Evolutionary conservation across 2,888 invertebrate species (phyloP).

Genomic region (Cataglyphis albicans): DNA sequence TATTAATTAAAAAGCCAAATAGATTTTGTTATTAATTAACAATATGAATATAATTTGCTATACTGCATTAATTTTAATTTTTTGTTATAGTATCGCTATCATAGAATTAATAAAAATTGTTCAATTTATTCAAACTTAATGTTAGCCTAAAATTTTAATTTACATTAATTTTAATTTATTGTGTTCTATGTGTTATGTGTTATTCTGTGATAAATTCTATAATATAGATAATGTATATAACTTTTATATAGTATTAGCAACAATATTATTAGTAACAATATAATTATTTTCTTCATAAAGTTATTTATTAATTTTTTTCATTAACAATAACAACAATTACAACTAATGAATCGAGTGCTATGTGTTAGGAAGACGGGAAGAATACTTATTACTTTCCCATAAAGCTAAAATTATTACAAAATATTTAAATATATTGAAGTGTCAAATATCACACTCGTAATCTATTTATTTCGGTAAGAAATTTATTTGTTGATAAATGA

Average conservation of each 20-base stretch:
- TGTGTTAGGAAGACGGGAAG: slow-evolving; percentile 74
- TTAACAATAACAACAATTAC: slow-evolving; percentile 69
- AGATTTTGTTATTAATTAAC: slow-evolving; percentile 15
- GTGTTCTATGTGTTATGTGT: slow-evolving; percentile 28
- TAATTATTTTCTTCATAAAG: not conserved
- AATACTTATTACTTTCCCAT: slow-evolving; percentile 62
- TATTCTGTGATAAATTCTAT: slow-evolving; percentile 66
- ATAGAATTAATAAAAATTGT: not conserved
- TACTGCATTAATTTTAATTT: not conserved
- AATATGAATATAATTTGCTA: not conserved
- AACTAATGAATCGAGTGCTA: slow-evolving; percentile 53
- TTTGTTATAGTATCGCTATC: not conserved
- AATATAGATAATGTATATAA: slow-evolving; percentile 26
- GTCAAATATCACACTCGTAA: slow-evolving; percentile 49
- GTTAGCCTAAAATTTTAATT: slow-evolving; percentile 9
- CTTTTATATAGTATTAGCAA: slow-evolving; percentile 21
- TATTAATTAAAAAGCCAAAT: not conserved
- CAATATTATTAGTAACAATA: no score
- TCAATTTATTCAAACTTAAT: slow-evolving; percentile 18
- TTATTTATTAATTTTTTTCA: slow-evolving; percentile 53
- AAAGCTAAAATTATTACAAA: slow-evolving; percentile 62
- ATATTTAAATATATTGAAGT: slow-evolving; percentile 54
- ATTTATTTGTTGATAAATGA: not conserved
- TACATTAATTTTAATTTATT: slow-evolving; percentile 18
- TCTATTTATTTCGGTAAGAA: slow-evolving; percentile 20